Conservation (phyloP, 2,888 invertebrate genomes). For the Temnothorax unifasciatus region DNA sequence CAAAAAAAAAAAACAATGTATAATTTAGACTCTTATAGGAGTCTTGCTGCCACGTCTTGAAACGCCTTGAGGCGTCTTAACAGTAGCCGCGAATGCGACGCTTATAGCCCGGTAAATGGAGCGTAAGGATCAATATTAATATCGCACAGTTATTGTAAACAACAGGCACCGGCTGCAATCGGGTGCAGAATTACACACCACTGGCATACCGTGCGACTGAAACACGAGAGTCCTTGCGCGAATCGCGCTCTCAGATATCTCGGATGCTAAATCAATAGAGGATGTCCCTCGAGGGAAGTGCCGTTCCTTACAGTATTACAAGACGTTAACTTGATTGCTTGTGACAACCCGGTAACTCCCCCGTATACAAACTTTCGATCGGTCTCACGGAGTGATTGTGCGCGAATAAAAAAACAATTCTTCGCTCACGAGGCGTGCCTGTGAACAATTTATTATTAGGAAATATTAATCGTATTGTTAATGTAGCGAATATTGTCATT, state of each 20-base stretch:
- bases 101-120: constrained; percentile 46
- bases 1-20: too few species aligned
- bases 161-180: constrained; percentile 26
- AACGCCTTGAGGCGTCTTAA: constrained; percentile 18
- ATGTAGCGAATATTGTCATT: not conserved
- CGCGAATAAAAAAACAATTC: not conserved
- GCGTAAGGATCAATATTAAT: constrained; percentile 53
- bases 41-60: not conserved
- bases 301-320: not conserved
- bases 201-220: not conserved
- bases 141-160: constrained; percentile 52
- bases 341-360: not conserved
- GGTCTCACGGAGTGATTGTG: not conserved
- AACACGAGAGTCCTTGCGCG: not conserved
- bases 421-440: not conserved
- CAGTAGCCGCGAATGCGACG: constrained; percentile 23
- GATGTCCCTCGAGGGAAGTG: not conserved
- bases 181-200: constrained; percentile 15
- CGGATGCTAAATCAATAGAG: constrained; percentile 32
- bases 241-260: constrained; percentile 19
- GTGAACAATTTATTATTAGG: not conserved
- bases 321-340: not conserved
- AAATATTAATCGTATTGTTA: not conserved
- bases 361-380: not conserved
- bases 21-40: not conserved